Base-by-base conservation (phyloP, 2,113 vertebrate species). In the Todiramphus saurophagus region DNA sequence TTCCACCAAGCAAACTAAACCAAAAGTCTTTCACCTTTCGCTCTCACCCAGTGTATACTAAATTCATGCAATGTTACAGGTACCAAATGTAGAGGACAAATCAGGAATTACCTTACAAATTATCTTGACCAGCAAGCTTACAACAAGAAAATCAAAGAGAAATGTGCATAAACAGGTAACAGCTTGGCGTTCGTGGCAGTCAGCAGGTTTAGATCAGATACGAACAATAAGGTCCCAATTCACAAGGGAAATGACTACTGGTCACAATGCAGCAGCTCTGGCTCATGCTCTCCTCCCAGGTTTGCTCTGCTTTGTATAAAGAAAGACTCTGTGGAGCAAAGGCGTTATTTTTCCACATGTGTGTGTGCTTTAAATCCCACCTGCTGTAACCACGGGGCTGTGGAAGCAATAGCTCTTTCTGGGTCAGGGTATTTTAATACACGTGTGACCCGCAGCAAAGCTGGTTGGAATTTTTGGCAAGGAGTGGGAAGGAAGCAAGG, bases 81-180 rank as follows among this genome's bases (percentile, higher is more conserved):
- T 51, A 69, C 17, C 5, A 39, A 31, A 77, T 1, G 4, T 2
- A 75, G 69, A 81, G 19, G 31, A 66, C 18, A 55, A 41, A 74
- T 14, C 41, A 74, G 16, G 53, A 94, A 87, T n/a, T 63, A 60
- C 28, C 18, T 83, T 58, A 44, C 11, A 27, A 58, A 82, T 28
- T 33, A 44, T 11, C 43, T 68, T 55, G 58, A 79, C 11, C 62
- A 83, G 70, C n/a, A 83, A 79, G 41, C 27, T 77, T 80, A n/a
- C 8, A 86, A 73, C 7, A 55, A 24, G 60, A 37, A 89, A 91
- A 89, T 9, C 10, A 87, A 70, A 81, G 37, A 67, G 21, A 41
- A 48, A 51, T 0, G 0, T 0, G 1, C 31, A 64, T 30, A 19
- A 89, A 63, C 28, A 89, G n/a, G 55, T 58, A 67, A 44, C 4